Evolutionary conservation across 37 sponge, comb jelly and placozoan genomes (phyloP), one percentile per base, ranked within the genome.

Genomic region (Aplysina aerophoba): DNA sequence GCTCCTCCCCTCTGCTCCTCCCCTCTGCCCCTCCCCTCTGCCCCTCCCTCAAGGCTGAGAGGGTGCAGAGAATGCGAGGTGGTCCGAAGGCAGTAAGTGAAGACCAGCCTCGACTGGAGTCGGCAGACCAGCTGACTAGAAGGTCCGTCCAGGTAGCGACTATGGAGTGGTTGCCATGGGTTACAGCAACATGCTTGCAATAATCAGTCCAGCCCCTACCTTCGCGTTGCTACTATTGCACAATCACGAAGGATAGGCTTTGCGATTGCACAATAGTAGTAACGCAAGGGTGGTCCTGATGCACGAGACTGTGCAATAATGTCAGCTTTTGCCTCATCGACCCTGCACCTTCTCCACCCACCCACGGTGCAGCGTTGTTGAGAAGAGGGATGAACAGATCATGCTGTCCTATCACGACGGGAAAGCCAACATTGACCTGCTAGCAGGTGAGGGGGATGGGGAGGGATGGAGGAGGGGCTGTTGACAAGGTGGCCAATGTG

Each of bases 381-480:
- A 50, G 44, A 89, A 86, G 55, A 66, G 79, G 39, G 86, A 88
- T 24, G 65, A 27, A 4, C 44, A 78, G 39, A 41, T 85, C 8
- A 55, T 56, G 71, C 63, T 91, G 24, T 30, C 44, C 0, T 89
- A 93, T 62, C 62, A 87, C 72, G 93, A 93, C 80, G 93, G 93
- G 5, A 63, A 75, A 63, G 69, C 82, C n/a, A 41, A 17, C 40
- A 44, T 75, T 30, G 54, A 75, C n/a, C n/a, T 75, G 78, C 4
- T 62, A 4, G 24, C 4, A n/a, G 64, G 28, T 5, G 11, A 62
- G n/a, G n/a, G n/a, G n/a, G n/a, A n/a, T n/a, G n/a, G n/a, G n/a
- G n/a, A n/a, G n/a, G n/a, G n/a, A n/a, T n/a, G n/a, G n/a, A n/a
- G n/a, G n/a, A n/a, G n/a, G n/a, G n/a, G n/a, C n/a, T n/a, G n/a